Percentiles rank a stretch among this genome's conserved stretches.
Conservation (phyloP, 2,797 vertebrate genomes). For the Hipposideros larvatus region DNA sequence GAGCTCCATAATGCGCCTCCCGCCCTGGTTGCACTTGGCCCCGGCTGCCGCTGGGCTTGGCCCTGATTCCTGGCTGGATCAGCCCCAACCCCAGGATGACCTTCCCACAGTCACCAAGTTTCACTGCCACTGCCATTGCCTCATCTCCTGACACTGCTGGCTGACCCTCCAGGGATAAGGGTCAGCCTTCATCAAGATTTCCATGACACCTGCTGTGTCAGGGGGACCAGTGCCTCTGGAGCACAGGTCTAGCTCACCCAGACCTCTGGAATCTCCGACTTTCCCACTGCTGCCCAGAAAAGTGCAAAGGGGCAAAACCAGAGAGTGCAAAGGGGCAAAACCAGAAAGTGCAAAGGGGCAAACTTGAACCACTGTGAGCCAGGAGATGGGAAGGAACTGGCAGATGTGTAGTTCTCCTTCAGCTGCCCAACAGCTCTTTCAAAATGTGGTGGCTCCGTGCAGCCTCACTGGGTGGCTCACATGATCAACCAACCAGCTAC, state of each 20-base stretch:
- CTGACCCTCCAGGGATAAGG: neutral
- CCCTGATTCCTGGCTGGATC: neutral
- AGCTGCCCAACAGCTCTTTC: neutral
- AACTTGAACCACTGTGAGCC: neutral
- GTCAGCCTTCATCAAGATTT: neutral
- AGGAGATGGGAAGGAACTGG: neutral
- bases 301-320: no score
- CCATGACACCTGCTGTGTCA: neutral
- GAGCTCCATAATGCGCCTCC: rapidly evolving
- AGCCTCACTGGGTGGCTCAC: neutral
- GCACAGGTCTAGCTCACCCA: neutral
- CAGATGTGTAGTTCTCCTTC: neutral
- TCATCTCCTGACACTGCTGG: neutral
- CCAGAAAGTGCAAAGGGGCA: neutral
- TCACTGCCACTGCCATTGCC: neutral
- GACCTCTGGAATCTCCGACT: neutral
- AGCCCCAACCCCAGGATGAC: neutral
- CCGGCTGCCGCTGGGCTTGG: neutral
- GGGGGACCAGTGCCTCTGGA: neutral
- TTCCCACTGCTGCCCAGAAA: neutral
- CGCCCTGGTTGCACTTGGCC: neutral
- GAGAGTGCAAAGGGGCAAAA: no score
- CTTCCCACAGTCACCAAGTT: neutral
- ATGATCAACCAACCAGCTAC: neutral
- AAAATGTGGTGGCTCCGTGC: neutral